A percentile compares a stretch with the other conserved stretches of the same genome.
Evolutionary conservation across 1,140 invertebrate species (phyloP).

Genomic region (Eriosoma lanigerum): DNA sequence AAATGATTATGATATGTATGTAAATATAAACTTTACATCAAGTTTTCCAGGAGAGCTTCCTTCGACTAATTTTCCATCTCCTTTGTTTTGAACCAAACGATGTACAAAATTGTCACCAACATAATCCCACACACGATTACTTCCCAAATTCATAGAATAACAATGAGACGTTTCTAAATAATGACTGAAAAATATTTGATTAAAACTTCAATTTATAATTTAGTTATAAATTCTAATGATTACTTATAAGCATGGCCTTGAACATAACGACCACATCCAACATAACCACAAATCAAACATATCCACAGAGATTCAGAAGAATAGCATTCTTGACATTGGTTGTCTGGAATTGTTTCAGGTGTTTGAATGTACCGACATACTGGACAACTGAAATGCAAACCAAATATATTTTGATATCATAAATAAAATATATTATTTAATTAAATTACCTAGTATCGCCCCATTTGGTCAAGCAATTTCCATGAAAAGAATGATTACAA

Average conservation of each 20-base stretch:
- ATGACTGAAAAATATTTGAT: conserved; percentile 66
- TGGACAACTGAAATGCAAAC: conserved; percentile 62
- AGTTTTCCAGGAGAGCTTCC: conserved; percentile 61
- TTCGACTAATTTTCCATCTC: conserved; percentile 95
- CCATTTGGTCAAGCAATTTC: conserved; percentile 92
- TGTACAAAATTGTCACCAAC: conserved; percentile 96
- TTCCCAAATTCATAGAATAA: conserved; percentile 93
- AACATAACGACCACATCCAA: conserved; percentile 89
- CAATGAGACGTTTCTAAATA: conserved; percentile 94
- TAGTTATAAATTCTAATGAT: conserved; percentile 53
- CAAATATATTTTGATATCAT: not conserved
- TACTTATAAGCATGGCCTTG: conserved; percentile 70
- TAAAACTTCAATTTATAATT: not conserved
- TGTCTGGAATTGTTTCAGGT: conserved; percentile 82
- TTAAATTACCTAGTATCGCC: conserved; percentile 73
- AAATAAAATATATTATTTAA: not conserved
- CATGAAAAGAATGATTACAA: conserved; percentile 98
- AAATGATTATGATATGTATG: not conserved
- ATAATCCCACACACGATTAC: conserved; percentile 98
- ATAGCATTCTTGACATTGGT: conserved; percentile 80
- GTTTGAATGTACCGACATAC: conserved; percentile 85
- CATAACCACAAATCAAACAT: conserved; percentile 96
- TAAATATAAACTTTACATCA: conserved; percentile 43
- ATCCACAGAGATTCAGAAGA: conserved; percentile 90
- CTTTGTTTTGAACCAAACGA: conserved; percentile 91